Conservation (phyloP, 2,113 vertebrate genomes). For the Felis catus region F.catus_Fca126_mat1.0 CM031420.1:58045501-58046000, state of each 20-base stretch:
- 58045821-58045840: too few species aligned
- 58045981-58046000: neutral
- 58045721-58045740: neutral
- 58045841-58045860: too few species aligned
- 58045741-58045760: neutral
- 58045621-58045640: neutral
- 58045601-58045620: neutral
- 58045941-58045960: too few species aligned
- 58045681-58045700: neutral
- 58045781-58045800: too few species aligned
- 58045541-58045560: neutral
- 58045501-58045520: neutral
- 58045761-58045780: neutral
- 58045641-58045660: neutral
- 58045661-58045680: neutral
- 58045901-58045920: too few species aligned
- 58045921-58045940: too few species aligned
- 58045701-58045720: slow-evolving; percentile 9
- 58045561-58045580: neutral
- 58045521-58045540: neutral
- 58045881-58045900: too few species aligned
- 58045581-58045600: neutral
- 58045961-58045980: too few species aligned
- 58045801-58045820: too few species aligned
- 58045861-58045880: too few species aligned